These are phyloP conservation scores for Morpho achilles DNA, from an alignment of 2,888 invertebrate genomes.

Conservation along the genomic window DNA sequence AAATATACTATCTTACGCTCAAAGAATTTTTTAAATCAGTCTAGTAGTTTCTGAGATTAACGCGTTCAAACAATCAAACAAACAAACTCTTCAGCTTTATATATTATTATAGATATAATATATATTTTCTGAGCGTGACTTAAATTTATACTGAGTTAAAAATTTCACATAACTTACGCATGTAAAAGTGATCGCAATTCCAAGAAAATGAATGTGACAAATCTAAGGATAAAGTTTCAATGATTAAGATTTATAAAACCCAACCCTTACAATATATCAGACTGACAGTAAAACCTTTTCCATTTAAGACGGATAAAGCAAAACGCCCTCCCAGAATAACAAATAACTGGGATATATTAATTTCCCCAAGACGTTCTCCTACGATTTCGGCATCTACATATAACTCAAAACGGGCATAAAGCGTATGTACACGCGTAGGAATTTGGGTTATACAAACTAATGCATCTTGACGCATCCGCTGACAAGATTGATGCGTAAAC, in stretches of 20 bases:
- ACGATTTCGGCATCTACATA: constrained; percentile 9
- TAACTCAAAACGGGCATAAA: constrained; percentile 7
- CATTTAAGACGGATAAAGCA: constrained; percentile 5
- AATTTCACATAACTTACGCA: too few relatives aligned
- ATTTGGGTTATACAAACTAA: constrained; percentile 24
- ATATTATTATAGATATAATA: too few relatives aligned
- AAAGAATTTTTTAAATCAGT: too few relatives aligned
- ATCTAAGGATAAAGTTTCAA: neutral
- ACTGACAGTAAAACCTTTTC: constrained; percentile 9
- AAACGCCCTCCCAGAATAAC: constrained; percentile 8
- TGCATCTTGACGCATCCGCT: constrained; percentile 14
- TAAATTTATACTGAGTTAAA: too few relatives aligned
- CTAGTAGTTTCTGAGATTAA: too few relatives aligned
- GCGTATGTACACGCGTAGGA: constrained; percentile 15
- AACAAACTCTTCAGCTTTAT: too few relatives aligned
- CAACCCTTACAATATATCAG: constrained; percentile 1
- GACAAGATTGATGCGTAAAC: constrained; percentile 20
- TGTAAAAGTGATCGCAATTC: too few relatives aligned
- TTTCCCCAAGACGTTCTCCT: constrained; percentile 7
- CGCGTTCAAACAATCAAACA: too few relatives aligned
- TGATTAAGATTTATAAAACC: neutral
- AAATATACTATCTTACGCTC: too few relatives aligned
- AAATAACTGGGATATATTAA: constrained; percentile 8
- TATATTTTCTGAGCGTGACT: too few relatives aligned
- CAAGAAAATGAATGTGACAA: too few relatives aligned